phyloP scores from a whole-genome alignment of 2,797 vertebrate genomes.

The Schizopygopsis malacanthus region DNA sequence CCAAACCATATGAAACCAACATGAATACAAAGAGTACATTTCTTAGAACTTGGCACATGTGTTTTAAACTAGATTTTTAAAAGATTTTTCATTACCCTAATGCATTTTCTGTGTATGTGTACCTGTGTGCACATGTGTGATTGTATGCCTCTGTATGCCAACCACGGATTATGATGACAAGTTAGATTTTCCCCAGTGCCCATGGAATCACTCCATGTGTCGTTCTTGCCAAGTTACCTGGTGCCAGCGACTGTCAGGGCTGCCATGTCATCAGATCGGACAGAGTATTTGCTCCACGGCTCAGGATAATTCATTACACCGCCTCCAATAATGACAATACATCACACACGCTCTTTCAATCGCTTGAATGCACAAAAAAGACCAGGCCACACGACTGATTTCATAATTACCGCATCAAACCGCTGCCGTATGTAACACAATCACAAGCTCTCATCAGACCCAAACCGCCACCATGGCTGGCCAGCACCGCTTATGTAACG shows the following conservation, averaged over 20 bases:
- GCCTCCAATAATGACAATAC: constrained; percentile 66
- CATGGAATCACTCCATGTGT: not conserved
- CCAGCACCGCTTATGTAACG: constrained; percentile 68
- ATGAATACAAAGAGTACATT: not conserved
- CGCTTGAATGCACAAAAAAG: constrained; percentile 55
- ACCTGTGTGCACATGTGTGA: constrained; percentile 14
- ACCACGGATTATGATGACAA: not conserved
- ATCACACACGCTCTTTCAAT: constrained; percentile 22
- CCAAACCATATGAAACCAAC: constrained; percentile 1
- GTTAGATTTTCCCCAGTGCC: constrained; percentile 23
- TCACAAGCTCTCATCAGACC: constrained; percentile 74
- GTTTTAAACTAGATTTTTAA: constrained; percentile 3
- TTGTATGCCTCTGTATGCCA: not conserved
- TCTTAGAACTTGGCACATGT: not conserved
- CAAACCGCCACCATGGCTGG: constrained; percentile 70
- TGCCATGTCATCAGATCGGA: constrained; percentile 58
- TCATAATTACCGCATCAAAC: constrained; percentile 75
- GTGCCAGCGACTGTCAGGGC: constrained; percentile 65
- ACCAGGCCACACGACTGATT: constrained; percentile 73
- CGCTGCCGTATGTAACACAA: constrained; percentile 74
- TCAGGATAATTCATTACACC: constrained; percentile 68
- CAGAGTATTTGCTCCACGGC: constrained; percentile 55
- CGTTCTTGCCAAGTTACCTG: constrained; percentile 63
- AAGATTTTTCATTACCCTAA: constrained; percentile 3
- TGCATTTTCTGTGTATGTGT: constrained; percentile 41